Evolutionary conservation across 2,113 vertebrate species (phyloP).

Genomic region (Alces alces): DNA sequence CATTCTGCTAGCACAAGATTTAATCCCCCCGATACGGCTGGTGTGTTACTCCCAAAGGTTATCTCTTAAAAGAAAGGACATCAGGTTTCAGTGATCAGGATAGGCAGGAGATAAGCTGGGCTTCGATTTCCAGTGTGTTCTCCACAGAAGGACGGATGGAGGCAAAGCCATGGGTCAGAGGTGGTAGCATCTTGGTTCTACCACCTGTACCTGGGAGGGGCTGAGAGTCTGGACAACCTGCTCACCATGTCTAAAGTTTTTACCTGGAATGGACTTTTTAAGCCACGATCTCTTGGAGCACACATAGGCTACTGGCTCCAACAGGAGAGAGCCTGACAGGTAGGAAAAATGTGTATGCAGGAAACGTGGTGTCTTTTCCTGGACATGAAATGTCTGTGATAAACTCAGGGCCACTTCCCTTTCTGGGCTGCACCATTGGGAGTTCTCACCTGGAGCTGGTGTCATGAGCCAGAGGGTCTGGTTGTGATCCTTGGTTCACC

Average conservation of each 20-base stretch:
- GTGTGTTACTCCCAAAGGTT: not conserved
- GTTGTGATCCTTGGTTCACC: not conserved
- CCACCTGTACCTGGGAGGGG: fast-evolving
- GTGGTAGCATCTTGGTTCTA: fast-evolving
- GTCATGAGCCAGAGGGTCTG: fast-evolving
- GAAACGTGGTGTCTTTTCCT: fast-evolving
- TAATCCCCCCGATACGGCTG: not conserved
- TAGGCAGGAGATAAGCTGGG: not conserved
- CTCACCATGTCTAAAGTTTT: fast-evolving
- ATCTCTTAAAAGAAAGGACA: constrained; percentile 12
- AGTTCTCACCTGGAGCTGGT: fast-evolving
- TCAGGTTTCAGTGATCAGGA: not conserved
- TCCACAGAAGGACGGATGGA: fast-evolving
- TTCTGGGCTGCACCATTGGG: fast-evolving
- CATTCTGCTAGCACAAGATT: constrained; percentile 28
- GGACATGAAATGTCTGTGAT: not conserved
- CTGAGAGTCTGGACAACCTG: fast-evolving
- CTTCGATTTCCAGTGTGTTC: not conserved
- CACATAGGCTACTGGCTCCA: fast-evolving
- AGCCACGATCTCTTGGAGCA: fast-evolving
- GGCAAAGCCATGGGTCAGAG: fast-evolving
- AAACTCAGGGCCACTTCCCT: fast-evolving
- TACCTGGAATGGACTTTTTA: not conserved
- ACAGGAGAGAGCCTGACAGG: fast-evolving
- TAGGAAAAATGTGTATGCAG: fast-evolving